Evolutionary conservation across 2,797 vertebrate species (phyloP), one percentile per base, ranked within the genome.

Genomic region (Eulemur mongoz): DNA sequence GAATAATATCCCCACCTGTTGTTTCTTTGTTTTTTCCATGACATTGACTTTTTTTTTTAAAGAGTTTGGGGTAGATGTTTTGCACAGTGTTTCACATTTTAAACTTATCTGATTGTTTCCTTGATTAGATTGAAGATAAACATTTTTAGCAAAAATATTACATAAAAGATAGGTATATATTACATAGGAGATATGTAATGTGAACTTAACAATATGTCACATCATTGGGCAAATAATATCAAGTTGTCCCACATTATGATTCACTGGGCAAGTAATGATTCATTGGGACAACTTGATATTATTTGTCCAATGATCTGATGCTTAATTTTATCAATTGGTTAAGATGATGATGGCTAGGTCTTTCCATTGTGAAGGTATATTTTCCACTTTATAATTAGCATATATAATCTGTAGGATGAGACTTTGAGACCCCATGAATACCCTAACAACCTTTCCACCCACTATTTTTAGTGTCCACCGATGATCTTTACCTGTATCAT

Each of bases 31-130:
- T 82, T 70, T 85, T 72, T 85, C 79, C 40, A 32, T n/a, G 82
- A 43, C 22, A 69, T 50, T 57, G 76, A 65, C n/a, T 22, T 92
- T 57, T 94, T 52, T 94, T 94, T 54, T 85, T 25, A 5, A 79
- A 89, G 30, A 89, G 3, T 73, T 40, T 67, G 5, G 9, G 7
- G 1, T 84, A 70, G 25, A 73, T 91, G 22, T 79, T 91, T 94
- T 85, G 65, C 83, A 79, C 35, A 91, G 9, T 86, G 54, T 81
- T 9, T 40, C 30, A 52, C 43, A 4, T 88, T 67, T 57, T 83
- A 59, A 83, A 32, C 89, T 78, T 94, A 52, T 90, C 45, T 65
- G 48, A 91, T 72, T 69, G 65, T 88, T 94, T 96, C 54, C 40
- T 72, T 94, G 61, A 70, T 52, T 81, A 83, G 57, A 87, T 81